These are phyloP conservation scores for Agrotis segetum DNA, from an alignment of 2,888 invertebrate species.

Conservation along the genomic window DNA sequence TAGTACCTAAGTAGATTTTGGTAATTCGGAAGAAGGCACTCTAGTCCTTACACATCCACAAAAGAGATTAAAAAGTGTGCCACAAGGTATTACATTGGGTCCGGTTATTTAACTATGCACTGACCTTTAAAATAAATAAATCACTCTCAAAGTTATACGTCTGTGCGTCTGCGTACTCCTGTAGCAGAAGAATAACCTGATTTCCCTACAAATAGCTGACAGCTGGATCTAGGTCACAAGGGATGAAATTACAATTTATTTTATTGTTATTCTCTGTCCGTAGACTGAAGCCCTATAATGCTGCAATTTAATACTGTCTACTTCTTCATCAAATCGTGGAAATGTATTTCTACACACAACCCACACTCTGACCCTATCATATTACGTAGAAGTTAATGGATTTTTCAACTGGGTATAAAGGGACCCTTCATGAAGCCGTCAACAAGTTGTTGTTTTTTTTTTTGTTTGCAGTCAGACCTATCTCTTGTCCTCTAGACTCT, in stretches of 20 bases:
- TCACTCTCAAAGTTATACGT: background rate
- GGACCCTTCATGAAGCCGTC: too few species aligned
- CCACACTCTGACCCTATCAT: background rate
- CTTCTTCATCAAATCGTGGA: background rate
- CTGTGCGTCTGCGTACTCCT: constrained; percentile 13
- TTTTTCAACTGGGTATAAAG: background rate
- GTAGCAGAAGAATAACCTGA: constrained; percentile 21
- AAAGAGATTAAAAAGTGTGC: too few species aligned
- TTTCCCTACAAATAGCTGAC: constrained; percentile 43
- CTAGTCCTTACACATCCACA: background rate
- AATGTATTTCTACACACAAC: background rate
- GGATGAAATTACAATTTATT: constrained; percentile 39
- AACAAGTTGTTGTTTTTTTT: too few species aligned
- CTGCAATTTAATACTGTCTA: constrained; percentile 15
- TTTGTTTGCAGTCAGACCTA: too few species aligned
- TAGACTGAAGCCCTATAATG: constrained; percentile 12
- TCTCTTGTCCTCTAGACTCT: too few species aligned
- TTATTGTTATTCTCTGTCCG: constrained; percentile 14
- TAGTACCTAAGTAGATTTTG: background rate
- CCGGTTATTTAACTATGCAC: background rate
- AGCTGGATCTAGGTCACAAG: constrained; percentile 42
- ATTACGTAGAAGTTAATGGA: constrained; percentile 2
- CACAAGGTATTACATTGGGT: constrained; percentile 8
- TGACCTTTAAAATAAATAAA: background rate
- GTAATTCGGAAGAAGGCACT: background rate